Conservation (phyloP, 1,140 invertebrate species). For the Ceratina australensis region DNA sequence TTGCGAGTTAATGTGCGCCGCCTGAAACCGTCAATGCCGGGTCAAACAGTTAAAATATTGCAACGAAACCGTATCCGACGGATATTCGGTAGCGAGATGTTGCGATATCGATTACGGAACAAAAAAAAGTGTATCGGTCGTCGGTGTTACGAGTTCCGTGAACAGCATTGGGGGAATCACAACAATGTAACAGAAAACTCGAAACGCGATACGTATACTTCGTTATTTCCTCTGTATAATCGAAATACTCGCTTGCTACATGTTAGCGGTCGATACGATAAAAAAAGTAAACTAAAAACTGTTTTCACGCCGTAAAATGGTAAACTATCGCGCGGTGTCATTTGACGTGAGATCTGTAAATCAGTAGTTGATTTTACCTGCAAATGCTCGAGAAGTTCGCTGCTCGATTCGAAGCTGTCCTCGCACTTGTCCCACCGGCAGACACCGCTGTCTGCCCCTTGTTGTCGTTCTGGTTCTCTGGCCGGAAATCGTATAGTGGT, state of each 20-base stretch:
- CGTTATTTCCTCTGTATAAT: background rate
- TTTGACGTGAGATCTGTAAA: background rate
- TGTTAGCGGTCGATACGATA: too few species aligned
- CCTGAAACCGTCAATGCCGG: constrained; percentile 78
- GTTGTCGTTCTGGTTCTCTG: constrained; percentile 73
- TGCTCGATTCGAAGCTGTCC: constrained; percentile 86
- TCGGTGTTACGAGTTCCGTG: too few species aligned
- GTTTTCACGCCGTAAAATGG: too few species aligned
- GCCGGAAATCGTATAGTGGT: constrained; percentile 89
- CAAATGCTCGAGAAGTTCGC: constrained; percentile 92
- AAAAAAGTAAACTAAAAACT: too few species aligned
- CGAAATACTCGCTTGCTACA: background rate
- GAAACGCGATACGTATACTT: constrained; percentile 18
- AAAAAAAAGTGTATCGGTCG: background rate
- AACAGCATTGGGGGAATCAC: background rate
- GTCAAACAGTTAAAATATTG: background rate
- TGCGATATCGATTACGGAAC: constrained; percentile 18
- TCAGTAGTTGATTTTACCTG: constrained; percentile 81
- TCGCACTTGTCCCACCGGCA: constrained; percentile 94
- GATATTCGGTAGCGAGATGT: constrained; percentile 16
- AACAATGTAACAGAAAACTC: constrained; percentile 1
- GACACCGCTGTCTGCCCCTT: constrained; percentile 79
- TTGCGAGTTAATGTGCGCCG: constrained; percentile 91
- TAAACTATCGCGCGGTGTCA: too few species aligned
- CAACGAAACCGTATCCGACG: constrained; percentile 1